Percentiles rank a stretch among this genome's conserved stretches.
Conservation (phyloP, 2,113 vertebrate genomes). For the Prietella phreatophila region DNA sequence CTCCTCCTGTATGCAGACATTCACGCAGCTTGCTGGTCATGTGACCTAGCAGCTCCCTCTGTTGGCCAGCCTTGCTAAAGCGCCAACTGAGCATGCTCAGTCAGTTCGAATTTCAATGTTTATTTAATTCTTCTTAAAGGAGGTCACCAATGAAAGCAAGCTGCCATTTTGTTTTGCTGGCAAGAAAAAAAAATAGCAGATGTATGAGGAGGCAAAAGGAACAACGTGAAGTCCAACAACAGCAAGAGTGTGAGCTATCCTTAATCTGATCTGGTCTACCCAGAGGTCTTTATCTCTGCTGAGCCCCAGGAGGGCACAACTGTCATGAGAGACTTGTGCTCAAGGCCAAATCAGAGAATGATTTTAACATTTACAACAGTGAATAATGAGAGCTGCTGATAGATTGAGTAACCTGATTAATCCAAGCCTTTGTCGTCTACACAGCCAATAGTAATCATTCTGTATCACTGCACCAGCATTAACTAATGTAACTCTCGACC, state of each 20-base stretch:
- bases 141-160: constrained; percentile 47
- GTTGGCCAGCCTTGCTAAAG: constrained; percentile 65
- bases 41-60: constrained; percentile 76
- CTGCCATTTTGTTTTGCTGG: constrained; percentile 47
- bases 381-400: neutral
- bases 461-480: neutral
- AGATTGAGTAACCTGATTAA: neutral
- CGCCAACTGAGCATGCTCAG: constrained; percentile 73
- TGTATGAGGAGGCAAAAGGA: constrained; percentile 33
- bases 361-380: constrained; percentile 19
- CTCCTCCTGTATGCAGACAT: constrained; percentile 70
- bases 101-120: constrained; percentile 61
- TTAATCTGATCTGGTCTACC: constrained; percentile 47
- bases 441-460: neutral
- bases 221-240: constrained; percentile 15
- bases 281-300: constrained; percentile 51
- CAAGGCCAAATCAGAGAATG: constrained; percentile 24
- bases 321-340: constrained; percentile 28
- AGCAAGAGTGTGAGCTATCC: constrained; percentile 28
- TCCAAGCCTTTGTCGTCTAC: neutral
- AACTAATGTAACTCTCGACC: neutral
- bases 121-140: constrained; percentile 51
- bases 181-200: neutral
- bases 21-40: constrained; percentile 67
- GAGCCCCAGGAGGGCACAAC: constrained; percentile 34